phyloP scores from a whole-genome alignment of 2,888 invertebrate species.

The Paralinhomoeus sp. region DNA sequence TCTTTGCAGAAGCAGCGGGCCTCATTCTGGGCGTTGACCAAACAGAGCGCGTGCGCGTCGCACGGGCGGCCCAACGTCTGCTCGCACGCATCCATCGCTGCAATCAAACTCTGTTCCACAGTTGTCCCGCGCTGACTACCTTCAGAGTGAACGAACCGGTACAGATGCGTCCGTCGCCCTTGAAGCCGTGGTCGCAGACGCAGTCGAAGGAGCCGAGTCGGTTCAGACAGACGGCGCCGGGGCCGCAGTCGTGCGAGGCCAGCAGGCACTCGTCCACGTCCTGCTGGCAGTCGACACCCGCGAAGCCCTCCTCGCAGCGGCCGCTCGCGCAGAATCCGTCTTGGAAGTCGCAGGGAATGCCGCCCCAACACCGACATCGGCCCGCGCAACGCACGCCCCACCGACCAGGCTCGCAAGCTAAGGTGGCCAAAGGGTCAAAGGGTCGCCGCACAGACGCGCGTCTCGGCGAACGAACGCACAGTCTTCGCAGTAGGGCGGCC shows the following conservation, averaged over 20 bases:
- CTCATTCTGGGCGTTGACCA: too few relatives aligned
- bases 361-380: constrained; percentile 16
- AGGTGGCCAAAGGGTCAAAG: too few relatives aligned
- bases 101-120: too few relatives aligned
- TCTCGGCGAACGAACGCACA: constrained; percentile 10
- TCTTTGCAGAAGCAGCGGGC: constrained; percentile 8
- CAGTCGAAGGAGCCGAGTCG: constrained; percentile 45
- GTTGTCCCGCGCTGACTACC: too few relatives aligned
- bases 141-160: too few relatives aligned
- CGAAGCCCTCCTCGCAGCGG: constrained; percentile 15
- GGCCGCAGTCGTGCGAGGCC: constrained; percentile 42
- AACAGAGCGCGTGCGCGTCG: too few relatives aligned
- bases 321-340: constrained; percentile 16
- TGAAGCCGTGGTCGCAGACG: constrained; percentile 14
- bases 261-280: constrained; percentile 74
- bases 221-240: constrained; percentile 56
- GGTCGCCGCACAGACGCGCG: too few relatives aligned
- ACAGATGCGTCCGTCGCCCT: constrained; percentile 14
- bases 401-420: constrained; percentile 16
- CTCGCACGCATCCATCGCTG: too few relatives aligned
- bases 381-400: constrained; percentile 17
- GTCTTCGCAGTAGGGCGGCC: constrained; percentile 16
- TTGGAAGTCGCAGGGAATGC: constrained; percentile 16
- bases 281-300: constrained; percentile 14
- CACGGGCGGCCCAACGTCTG: too few relatives aligned